Evolutionary conservation across 1,140 invertebrate species (phyloP).

Genomic region (Pararge aegeria): DNA sequence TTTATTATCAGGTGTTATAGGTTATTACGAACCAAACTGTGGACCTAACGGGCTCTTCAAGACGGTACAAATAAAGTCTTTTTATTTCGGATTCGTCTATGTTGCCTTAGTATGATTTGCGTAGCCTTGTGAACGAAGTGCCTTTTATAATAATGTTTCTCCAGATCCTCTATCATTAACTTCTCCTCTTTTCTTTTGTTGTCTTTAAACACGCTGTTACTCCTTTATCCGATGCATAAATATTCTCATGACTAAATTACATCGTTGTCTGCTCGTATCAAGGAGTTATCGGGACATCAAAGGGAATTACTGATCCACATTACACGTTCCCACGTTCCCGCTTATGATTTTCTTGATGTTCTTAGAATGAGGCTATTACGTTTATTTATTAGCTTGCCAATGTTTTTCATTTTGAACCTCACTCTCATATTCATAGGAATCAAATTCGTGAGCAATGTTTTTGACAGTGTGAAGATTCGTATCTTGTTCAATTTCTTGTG

Average conservation of each 20-base stretch:
- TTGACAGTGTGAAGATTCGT: neutral
- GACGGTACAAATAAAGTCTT: no score
- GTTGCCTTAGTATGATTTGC: no score
- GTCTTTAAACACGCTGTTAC: neutral
- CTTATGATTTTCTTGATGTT: neutral
- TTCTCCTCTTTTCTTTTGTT: neutral
- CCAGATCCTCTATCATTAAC: neutral
- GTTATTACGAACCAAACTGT: no score
- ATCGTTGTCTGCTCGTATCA: neutral
- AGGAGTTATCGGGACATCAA: neutral
- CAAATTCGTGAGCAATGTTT: neutral
- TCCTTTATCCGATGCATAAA: neutral
- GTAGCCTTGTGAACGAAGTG: no score
- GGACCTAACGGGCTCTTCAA: no score
- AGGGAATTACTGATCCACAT: neutral
- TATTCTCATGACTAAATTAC: neutral
- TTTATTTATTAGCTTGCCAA: neutral
- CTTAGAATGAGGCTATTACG: neutral
- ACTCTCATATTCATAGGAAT: neutral
- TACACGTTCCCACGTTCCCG: neutral
- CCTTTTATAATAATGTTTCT: no score
- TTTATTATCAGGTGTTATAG: no score
- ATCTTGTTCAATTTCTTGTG: neutral
- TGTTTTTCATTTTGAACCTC: neutral
- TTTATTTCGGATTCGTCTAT: no score